Percentiles rank a stretch among this genome's conserved stretches.
Evolutionary conservation across 1,140 invertebrate species (phyloP).

Genomic region (Aricia agestis): DNA sequence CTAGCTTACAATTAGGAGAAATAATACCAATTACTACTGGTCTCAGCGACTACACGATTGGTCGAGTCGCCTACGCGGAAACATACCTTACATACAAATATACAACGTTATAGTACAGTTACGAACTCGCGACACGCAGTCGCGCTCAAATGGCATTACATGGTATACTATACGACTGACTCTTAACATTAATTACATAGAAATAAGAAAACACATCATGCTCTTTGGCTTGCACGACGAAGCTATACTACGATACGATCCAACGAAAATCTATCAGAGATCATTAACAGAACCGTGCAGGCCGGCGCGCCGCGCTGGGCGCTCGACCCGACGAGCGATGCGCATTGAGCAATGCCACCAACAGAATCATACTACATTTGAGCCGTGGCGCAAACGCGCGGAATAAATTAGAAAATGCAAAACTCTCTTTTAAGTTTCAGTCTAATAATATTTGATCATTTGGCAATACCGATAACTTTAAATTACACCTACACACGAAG

Average conservation of each 20-base stretch:
- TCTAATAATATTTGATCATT: constrained; percentile 72
- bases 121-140: constrained; percentile 58
- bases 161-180: constrained; percentile 67
- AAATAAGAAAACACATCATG: constrained; percentile 74
- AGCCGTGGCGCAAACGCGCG: constrained; percentile 43
- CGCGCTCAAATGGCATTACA: constrained; percentile 70
- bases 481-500: constrained; percentile 48
- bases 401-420: constrained; percentile 40
- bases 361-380: constrained; percentile 39
- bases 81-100: constrained; percentile 72
- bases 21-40: constrained; percentile 72
- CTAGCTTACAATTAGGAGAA: constrained; percentile 72
- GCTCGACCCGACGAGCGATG: constrained; percentile 15
- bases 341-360: constrained; percentile 17
- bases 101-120: constrained; percentile 68
- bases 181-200: constrained; percentile 64
- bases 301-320: constrained; percentile 9
- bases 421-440: constrained; percentile 46
- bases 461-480: constrained; percentile 71
- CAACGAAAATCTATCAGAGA: constrained; percentile 63
- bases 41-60: constrained; percentile 60
- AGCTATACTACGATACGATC: constrained; percentile 53
- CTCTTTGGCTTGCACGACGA: constrained; percentile 75
- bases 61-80: constrained; percentile 67
- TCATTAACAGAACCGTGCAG: constrained; percentile 58